Percentiles rank a stretch among this genome's conserved stretches.
phyloP scores from a whole-genome alignment of 2,888 invertebrate genomes.

The Empis stercorea region DNA sequence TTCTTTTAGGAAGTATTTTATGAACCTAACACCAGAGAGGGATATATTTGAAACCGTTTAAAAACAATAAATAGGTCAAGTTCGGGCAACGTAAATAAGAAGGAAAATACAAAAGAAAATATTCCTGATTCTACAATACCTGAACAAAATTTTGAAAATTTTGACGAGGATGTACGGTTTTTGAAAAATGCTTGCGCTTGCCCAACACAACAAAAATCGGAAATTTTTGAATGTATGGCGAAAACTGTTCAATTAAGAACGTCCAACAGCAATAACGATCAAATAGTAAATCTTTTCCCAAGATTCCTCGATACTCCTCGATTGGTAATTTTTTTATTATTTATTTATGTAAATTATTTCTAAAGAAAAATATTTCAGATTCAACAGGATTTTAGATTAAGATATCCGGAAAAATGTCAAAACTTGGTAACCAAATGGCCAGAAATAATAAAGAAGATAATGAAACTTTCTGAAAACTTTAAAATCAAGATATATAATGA shows the following conservation, averaged over 20 bases:
- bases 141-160: neutral
- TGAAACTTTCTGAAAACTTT: neutral
- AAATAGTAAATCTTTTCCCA: neutral
- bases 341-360: neutral
- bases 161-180: neutral
- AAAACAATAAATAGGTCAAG: neutral
- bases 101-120: neutral
- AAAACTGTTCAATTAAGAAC: neutral
- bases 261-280: neutral
- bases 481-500: neutral
- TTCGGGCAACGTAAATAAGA: neutral
- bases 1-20: neutral
- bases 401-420: neutral
- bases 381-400: neutral
- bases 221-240: neutral
- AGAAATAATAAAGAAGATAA: neutral
- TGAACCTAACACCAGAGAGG: neutral
- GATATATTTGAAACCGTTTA: neutral
- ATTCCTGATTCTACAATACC: neutral
- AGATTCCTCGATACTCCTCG: neutral
- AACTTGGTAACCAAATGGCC: neutral
- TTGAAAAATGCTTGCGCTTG: neutral
- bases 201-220: neutral
- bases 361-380: neutral
- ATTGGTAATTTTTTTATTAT: neutral